These are phyloP conservation scores for Lumbricus terrestris DNA, from an alignment of 2,888 invertebrate genomes.

Conservation along the genomic window DNA sequence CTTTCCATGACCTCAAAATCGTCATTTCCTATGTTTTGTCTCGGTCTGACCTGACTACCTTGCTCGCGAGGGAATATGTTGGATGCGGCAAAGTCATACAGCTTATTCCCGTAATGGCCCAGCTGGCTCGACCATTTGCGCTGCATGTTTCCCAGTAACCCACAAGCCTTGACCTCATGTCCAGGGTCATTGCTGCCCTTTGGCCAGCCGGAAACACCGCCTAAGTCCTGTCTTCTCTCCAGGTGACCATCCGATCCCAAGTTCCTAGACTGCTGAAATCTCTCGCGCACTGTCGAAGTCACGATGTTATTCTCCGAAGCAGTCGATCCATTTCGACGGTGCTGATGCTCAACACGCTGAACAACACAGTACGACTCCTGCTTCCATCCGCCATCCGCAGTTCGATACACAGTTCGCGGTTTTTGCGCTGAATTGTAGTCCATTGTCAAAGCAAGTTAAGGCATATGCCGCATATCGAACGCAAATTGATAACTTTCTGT, in stretches of 20 bases:
- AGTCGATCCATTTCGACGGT: neutral
- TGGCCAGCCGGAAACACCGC: neutral
- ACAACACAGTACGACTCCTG: neutral
- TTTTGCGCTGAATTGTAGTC: neutral
- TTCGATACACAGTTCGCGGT: neutral
- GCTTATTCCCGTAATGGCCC: neutral
- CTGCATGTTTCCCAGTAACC: neutral
- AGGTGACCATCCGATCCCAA: neutral
- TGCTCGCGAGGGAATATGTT: neutral
- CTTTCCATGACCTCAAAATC: conserved; percentile 4
- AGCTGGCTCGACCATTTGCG: neutral
- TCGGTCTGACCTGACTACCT: neutral
- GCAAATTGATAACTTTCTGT: neutral
- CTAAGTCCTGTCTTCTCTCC: neutral
- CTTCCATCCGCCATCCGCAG: neutral
- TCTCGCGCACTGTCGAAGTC: neutral
- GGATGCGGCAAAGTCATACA: neutral
- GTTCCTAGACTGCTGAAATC: neutral
- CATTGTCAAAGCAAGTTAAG: neutral
- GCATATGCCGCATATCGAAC: neutral
- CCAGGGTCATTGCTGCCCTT: neutral
- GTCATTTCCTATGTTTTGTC: conserved; percentile 10
- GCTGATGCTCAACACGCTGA: neutral
- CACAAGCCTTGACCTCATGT: neutral
- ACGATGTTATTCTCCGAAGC: neutral